Conservation (phyloP, 2,797 vertebrate genomes). For the Neomorphus geoffroyi region DNA sequence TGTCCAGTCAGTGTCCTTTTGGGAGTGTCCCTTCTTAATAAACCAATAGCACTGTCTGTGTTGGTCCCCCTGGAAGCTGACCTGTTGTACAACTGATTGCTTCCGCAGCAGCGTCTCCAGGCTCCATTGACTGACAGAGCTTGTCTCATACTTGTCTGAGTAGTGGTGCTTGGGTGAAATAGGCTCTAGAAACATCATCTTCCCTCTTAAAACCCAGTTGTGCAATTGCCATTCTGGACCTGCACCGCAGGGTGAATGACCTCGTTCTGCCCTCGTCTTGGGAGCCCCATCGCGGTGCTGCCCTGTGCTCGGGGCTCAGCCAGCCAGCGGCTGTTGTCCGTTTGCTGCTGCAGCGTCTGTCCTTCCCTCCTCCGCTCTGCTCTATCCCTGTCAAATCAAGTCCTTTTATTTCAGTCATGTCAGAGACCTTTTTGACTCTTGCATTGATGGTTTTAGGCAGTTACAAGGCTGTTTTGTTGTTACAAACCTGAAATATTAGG, state of each 20-base stretch:
- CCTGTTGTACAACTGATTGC: not conserved
- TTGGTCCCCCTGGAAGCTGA: not conserved
- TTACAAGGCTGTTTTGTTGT: not conserved
- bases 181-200: not conserved
- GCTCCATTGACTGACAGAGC: not conserved
- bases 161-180: too few species aligned
- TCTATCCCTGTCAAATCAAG: not conserved
- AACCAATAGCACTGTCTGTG: not conserved
- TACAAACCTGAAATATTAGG: not conserved
- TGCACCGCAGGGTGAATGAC: not conserved
- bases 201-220: not conserved
- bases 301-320: not conserved
- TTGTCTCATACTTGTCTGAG: not conserved
- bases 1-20: not conserved
- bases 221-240: not conserved
- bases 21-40: not conserved
- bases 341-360: not conserved
- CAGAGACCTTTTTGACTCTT: not conserved
- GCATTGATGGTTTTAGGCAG: not conserved
- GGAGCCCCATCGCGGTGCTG: fast-evolving
- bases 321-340: not conserved
- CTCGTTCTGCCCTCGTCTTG: fast-evolving
- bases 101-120: not conserved
- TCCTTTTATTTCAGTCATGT: not conserved
- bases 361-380: not conserved